Evolutionary conservation across 2,888 invertebrate genomes (phyloP), one percentile per base, ranked within the genome.

Genomic region (Gnatocerus cornutus): DNA sequence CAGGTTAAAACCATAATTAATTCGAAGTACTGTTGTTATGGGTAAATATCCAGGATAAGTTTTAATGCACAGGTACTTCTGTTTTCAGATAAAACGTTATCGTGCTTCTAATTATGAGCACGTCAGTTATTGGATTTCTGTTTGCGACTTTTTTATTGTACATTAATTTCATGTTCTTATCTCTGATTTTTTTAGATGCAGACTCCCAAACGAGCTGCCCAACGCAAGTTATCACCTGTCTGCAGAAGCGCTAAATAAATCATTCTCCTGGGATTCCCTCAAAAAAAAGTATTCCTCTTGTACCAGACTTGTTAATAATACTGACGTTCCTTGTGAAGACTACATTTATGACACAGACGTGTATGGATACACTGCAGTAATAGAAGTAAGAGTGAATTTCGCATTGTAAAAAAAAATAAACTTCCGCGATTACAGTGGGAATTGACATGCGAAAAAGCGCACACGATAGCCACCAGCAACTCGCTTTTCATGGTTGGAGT

Each of bases 401-500:
- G 14, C 9, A n/a, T 37, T n/a, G n/a, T n/a, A n/a, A n/a, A n/a
- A n/a, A n/a, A n/a, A n/a, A n/a, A 41, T 41, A 41, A 12, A 7
- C 1, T 62, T 86, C 85, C 63, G n/a, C 21, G 2, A 21, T 21
- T 21, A 3, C 80, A 91, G 89, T 93, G 90, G 88, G 81, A 90
- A 79, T 84, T 93, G 84, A 90, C 92, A 29, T 93, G 93, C 80
- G 87, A 87, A 46, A 87, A 87, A 56, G 87, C 88, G 30, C 90
- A 89, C 84, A 79, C 91, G 73, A 85, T 88, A 74, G 90, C 92
- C 29, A 88, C 89, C 66, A 89, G 91, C 21, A 92, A 93, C 80
- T 87, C 92, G 0, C 78, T 90, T 66, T 90, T 90, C 80, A 92
- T 92, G 92, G 84, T 90, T 73, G 93, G 93, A 70, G 92, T 92